These are phyloP conservation scores for Spodoptera litura DNA, from an alignment of 1,140 invertebrate genomes.

Conservation along the genomic window DNA sequence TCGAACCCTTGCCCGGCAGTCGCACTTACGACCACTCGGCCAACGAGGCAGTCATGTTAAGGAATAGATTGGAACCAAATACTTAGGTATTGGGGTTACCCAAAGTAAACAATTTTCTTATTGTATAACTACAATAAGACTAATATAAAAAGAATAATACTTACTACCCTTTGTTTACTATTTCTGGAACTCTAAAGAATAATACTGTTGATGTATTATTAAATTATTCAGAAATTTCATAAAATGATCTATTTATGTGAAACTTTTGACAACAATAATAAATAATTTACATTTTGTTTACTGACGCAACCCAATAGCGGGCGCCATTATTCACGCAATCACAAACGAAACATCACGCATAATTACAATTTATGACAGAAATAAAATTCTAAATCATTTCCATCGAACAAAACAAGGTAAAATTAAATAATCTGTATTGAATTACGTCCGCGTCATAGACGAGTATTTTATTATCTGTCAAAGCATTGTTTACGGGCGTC, in stretches of 20 bases:
- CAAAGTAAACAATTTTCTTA: too few relatives aligned
- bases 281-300: slow-evolving; percentile 14
- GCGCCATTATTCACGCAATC: slow-evolving; percentile 4
- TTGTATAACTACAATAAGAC: too few relatives aligned
- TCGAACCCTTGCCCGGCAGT: too few relatives aligned
- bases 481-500: slow-evolving; percentile 49
- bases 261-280: neutral
- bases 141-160: too few relatives aligned
- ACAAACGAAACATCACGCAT: slow-evolving; percentile 31
- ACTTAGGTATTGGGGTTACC: too few relatives aligned
- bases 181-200: too few relatives aligned
- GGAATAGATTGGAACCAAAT: too few relatives aligned
- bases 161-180: too few relatives aligned
- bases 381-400: slow-evolving; percentile 32
- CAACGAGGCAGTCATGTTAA: too few relatives aligned
- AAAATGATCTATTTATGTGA: neutral
- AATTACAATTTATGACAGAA: slow-evolving; percentile 14
- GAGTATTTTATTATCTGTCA: slow-evolving; percentile 52
- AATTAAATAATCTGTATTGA: slow-evolving; percentile 45
- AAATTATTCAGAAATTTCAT: neutral
- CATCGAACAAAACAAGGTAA: slow-evolving; percentile 35
- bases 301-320: neutral
- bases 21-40: too few relatives aligned
- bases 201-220: too few relatives aligned
- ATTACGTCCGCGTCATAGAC: slow-evolving; percentile 40